A percentile compares a stretch with the other conserved stretches of the same genome.
Evolutionary conservation across 2,888 invertebrate genomes (phyloP).

Genomic region (Hypena proboscidalis): DNA sequence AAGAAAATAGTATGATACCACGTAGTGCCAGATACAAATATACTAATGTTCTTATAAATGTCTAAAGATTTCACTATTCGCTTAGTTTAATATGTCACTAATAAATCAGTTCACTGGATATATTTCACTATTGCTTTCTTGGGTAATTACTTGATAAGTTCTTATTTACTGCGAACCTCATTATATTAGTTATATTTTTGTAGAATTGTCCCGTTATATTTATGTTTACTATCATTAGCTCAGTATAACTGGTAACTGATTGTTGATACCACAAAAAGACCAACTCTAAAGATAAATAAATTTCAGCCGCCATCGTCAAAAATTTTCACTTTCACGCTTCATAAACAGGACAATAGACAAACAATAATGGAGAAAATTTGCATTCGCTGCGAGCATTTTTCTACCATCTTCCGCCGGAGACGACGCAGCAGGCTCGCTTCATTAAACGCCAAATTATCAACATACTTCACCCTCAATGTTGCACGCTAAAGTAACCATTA

Average conservation of each 20-base stretch:
- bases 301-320: constrained; percentile 40
- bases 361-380: constrained; percentile 81
- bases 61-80: too few species aligned
- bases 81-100: too few species aligned
- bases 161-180: too few species aligned
- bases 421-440: constrained; percentile 74
- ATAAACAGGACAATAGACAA: constrained; percentile 80
- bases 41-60: too few species aligned
- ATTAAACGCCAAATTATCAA: constrained; percentile 83
- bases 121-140: too few species aligned
- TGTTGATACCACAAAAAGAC: constrained; percentile 7
- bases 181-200: too few species aligned
- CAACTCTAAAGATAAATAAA: constrained; percentile 45
- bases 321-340: constrained; percentile 67
- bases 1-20: too few species aligned
- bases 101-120: too few species aligned
- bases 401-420: constrained; percentile 75
- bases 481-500: constrained; percentile 75
- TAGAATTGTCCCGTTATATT: constrained; percentile 4
- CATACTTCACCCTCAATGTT: constrained; percentile 66
- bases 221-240: too few species aligned
- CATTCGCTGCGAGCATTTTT: constrained; percentile 77
- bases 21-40: too few species aligned
- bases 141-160: too few species aligned
- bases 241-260: too few species aligned